Conservation (phyloP, 2,888 invertebrate genomes). For the Coenonympha arcania region DNA sequence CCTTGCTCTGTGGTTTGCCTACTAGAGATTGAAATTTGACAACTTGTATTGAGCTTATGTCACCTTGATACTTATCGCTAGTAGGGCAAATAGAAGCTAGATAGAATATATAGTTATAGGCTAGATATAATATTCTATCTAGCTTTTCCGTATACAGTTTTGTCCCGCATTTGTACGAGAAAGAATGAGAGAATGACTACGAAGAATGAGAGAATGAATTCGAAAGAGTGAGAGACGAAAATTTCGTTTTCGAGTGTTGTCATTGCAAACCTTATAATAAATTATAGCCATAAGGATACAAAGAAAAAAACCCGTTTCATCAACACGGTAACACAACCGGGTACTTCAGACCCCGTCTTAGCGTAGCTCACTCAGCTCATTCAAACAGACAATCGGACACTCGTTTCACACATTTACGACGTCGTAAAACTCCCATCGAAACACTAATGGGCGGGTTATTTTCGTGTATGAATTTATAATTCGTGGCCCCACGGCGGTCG, state of each 20-base stretch:
- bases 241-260: not conserved
- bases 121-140: no score
- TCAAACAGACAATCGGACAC: not conserved
- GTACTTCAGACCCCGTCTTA: not conserved
- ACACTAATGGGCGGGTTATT: constrained; percentile 31
- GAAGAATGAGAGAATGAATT: no score
- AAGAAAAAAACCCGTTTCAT: constrained; percentile 1
- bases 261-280: not conserved
- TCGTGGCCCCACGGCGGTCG: constrained; percentile 26
- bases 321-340: not conserved
- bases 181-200: not conserved
- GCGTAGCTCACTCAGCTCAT: no score
- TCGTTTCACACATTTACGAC: constrained; percentile 37
- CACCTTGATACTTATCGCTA: no score
- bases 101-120: no score
- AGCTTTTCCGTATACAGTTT: no score
- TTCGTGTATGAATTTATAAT: constrained; percentile 35
- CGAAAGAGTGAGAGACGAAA: not conserved
- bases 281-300: not conserved
- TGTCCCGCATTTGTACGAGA: no score
- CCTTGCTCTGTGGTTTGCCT: no score
- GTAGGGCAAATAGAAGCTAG: no score
- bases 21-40: no score
- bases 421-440: constrained; percentile 28
- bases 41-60: no score